phyloP scores from a whole-genome alignment of 1,140 invertebrate genomes.

The Chlorops oryzae region DNA sequence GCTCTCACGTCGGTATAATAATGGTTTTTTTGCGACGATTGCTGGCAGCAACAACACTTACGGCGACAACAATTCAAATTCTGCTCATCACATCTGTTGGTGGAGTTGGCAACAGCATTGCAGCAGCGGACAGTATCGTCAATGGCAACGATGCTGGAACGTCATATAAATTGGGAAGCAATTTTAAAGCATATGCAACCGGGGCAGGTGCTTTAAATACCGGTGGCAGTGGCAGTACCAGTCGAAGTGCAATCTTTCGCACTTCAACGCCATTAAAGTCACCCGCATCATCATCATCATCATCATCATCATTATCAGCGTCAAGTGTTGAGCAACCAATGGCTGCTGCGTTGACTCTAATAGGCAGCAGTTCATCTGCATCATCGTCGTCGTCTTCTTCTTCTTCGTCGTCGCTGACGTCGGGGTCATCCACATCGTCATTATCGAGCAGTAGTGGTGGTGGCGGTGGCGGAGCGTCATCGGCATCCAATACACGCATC shows the following conservation, averaged over 20 bases:
- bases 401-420: conserved; percentile 1
- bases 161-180: neutral
- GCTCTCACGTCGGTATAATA: no score
- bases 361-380: no score
- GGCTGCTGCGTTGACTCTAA: neutral
- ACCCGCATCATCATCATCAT: neutral
- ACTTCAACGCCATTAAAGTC: conserved; percentile 2
- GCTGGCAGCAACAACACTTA: conserved; percentile 7
- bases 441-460: no score
- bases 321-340: neutral
- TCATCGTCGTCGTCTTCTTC: neutral
- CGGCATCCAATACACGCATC: conserved; percentile 7
- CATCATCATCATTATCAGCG: neutral
- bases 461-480: no score
- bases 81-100: conserved; percentile 14
- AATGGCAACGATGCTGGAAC: conserved; percentile 3
- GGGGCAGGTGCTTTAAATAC: conserved; percentile 1
- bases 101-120: conserved; percentile 14
- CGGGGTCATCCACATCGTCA: neutral
- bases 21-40: conserved; percentile 13
- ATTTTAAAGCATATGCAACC: neutral
- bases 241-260: neutral
- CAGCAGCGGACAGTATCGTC: neutral
- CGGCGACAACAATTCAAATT: neutral
- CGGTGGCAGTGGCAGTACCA: conserved; percentile 10